Percentiles rank a stretch among this genome's conserved stretches.
Conservation (phyloP, 2,888 invertebrate genomes). For the Busseola fusca region DNA sequence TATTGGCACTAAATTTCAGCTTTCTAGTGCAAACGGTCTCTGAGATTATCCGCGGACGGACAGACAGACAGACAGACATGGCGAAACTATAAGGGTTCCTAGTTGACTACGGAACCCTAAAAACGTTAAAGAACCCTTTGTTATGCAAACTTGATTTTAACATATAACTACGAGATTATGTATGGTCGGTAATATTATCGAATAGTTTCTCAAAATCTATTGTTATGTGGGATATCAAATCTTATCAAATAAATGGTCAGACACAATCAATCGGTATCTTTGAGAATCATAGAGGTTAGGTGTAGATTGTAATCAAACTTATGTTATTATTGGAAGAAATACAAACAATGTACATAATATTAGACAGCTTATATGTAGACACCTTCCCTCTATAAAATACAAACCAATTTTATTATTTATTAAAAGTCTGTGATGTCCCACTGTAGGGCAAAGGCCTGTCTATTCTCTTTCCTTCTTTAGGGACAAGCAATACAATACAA, state of each 20-base stretch:
- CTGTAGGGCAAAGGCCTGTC: no score
- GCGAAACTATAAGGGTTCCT: no score
- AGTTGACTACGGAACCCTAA: no score
- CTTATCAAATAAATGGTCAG: no score
- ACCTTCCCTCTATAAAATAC: not conserved
- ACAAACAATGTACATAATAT: not conserved
- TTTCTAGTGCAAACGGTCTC: no score
- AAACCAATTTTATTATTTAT: not conserved
- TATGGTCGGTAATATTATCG: not conserved
- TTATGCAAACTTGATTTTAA: no score
- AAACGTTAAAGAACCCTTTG: no score
- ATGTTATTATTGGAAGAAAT: not conserved
- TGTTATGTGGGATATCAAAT: not conserved
- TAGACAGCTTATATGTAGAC: not conserved
- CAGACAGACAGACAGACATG: no score
- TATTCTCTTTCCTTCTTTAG: not conserved
- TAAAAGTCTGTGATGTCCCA: not conserved
- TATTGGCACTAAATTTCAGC: no score
- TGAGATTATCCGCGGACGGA: no score
- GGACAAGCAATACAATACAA: not conserved
- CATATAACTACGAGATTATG: not conserved
- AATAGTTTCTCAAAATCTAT: not conserved
- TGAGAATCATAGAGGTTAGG: no score
- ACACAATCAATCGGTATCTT: not conserved
- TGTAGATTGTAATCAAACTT: not conserved